Percentiles rank a stretch among this genome's conserved stretches.
These are phyloP conservation scores for Bacillus rossius DNA, from an alignment of 1,140 invertebrate genomes.

Conservation along the genomic window DNA sequence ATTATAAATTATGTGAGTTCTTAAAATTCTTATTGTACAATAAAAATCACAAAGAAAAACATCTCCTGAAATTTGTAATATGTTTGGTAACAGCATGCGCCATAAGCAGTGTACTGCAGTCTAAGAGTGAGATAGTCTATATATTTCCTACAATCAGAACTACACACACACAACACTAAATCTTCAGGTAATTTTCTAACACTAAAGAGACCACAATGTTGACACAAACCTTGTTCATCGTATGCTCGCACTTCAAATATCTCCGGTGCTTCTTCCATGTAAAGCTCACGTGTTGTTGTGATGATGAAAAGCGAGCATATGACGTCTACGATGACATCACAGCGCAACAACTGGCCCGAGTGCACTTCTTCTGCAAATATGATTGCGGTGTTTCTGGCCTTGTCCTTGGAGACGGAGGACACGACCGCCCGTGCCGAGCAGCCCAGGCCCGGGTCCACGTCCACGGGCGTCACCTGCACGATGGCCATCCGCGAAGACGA, in stretches of 20 bases:
- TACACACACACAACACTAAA: too few relatives aligned
- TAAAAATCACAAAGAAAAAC: too few relatives aligned
- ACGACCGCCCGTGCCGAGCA: slow-evolving; percentile 79
- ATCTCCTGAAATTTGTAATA: too few relatives aligned
- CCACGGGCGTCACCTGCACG: slow-evolving; percentile 65
- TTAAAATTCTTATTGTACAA: too few relatives aligned
- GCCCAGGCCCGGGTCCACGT: slow-evolving; percentile 52
- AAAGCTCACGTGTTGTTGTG: slow-evolving; percentile 89
- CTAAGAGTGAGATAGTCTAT: too few relatives aligned
- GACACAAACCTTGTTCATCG: slow-evolving; percentile 75
- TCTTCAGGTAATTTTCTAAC: too few relatives aligned
- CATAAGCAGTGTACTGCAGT: not conserved
- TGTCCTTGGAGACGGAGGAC: slow-evolving; percentile 65
- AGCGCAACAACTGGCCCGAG: slow-evolving; percentile 73
- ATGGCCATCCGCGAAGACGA: slow-evolving; percentile 74
- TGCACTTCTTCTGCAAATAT: slow-evolving; percentile 83
- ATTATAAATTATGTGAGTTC: too few relatives aligned
- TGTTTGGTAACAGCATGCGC: not conserved
- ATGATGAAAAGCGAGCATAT: slow-evolving; percentile 77
- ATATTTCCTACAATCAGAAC: too few relatives aligned
- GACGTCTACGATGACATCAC: slow-evolving; percentile 90
- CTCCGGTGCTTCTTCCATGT: slow-evolving; percentile 94
- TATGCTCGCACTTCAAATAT: slow-evolving; percentile 86
- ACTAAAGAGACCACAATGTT: not conserved
- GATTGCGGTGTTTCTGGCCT: slow-evolving; percentile 73